phyloP scores from a whole-genome alignment of 2,888 invertebrate genomes.

The Acronicta leporina region DNA sequence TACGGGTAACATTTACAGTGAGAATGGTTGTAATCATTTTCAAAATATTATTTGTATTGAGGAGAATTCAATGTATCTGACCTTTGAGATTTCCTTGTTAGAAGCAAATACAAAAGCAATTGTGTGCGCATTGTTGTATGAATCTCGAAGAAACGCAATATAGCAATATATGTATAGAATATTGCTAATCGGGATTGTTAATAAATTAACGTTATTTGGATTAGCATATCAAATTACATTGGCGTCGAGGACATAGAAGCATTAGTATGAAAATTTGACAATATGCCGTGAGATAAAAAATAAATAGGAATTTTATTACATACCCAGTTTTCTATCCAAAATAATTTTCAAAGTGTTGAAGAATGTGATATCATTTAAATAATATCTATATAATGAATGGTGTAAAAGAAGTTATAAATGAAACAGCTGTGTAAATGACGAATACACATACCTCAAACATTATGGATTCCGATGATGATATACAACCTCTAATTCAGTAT shows the following conservation, averaged over 20 bases:
- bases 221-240: conserved; percentile 31
- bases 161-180: no score
- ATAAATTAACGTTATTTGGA: conserved; percentile 1
- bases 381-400: not conserved
- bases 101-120: no score
- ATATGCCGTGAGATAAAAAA: not conserved
- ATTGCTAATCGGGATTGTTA: not conserved
- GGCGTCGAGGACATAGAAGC: not conserved
- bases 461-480: conserved; percentile 80
- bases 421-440: conserved; percentile 18
- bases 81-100: conserved; percentile 8
- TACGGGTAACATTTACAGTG: not conserved
- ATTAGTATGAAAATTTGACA: not conserved
- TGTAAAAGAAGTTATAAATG: conserved; percentile 10
- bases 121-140: not conserved
- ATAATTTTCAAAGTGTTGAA: not conserved
- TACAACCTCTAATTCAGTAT: conserved; percentile 78
- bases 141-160: not conserved
- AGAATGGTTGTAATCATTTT: not conserved
- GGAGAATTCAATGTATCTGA: conserved; percentile 1
- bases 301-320: not conserved
- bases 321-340: not conserved
- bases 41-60: not conserved
- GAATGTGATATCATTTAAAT: not conserved
- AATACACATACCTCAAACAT: conserved; percentile 20